Evolutionary conservation across 2,797 vertebrate genomes (phyloP).

Genomic region (Picus viridis): DNA sequence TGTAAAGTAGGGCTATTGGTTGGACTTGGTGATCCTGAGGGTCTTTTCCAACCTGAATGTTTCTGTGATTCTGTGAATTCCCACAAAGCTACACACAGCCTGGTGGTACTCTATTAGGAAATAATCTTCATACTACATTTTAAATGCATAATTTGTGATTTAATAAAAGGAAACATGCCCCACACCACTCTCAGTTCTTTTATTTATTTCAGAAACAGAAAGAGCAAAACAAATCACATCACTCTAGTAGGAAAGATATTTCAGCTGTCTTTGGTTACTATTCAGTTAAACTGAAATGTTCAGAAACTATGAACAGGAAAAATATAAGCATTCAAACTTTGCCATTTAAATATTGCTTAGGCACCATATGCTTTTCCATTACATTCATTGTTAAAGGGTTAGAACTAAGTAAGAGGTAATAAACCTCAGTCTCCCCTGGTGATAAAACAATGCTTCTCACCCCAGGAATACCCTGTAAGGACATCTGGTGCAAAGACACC

Average conservation of each 20-base stretch:
- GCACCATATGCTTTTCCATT: neutral
- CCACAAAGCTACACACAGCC: too few relatives aligned
- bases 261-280: neutral
- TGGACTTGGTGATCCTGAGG: too few relatives aligned
- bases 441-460: neutral
- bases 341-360: neutral
- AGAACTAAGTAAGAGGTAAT: rapidly evolving
- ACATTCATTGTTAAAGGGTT: neutral
- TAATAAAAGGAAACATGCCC: neutral
- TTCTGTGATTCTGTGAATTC: too few relatives aligned
- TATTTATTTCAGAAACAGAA: neutral
- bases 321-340: neutral
- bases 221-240: neutral
- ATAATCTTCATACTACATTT: neutral
- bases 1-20: too few relatives aligned
- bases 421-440: neutral
- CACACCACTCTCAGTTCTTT: neutral
- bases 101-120: neutral
- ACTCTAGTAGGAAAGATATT: neutral
- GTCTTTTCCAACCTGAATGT: too few relatives aligned
- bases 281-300: neutral
- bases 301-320: neutral
- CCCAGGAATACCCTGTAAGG: neutral
- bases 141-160: too few relatives aligned
- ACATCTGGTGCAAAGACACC: neutral